Percentiles rank a stretch among this genome's conserved stretches.
These are phyloP conservation scores for Enteromius trimaculatus DNA, from an alignment of 2,797 vertebrate genomes.

Conservation along the genomic window DNA sequence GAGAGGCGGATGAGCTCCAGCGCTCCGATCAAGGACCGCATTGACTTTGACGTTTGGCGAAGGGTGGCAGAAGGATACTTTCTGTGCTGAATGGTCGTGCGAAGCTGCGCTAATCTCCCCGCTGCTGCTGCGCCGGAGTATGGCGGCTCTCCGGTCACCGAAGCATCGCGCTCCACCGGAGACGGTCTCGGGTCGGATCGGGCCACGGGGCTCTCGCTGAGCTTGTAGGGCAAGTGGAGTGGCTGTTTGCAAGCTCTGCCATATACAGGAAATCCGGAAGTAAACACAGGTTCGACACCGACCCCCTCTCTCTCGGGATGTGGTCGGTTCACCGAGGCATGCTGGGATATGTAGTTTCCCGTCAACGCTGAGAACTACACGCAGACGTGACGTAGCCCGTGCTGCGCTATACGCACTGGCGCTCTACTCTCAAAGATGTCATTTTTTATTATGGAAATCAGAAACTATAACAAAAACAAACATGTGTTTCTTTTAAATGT, in stretches of 20 bases:
- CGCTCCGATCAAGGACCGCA: constrained; percentile 54
- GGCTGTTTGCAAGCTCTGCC: constrained; percentile 58
- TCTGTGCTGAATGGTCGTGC: constrained; percentile 26
- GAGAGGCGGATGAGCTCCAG: constrained; percentile 55
- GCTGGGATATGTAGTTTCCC: constrained; percentile 60
- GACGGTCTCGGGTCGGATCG: constrained; percentile 19
- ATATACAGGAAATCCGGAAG: constrained; percentile 78
- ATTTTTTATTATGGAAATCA: no score
- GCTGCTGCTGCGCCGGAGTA: constrained; percentile 23
- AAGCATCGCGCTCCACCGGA: not conserved
- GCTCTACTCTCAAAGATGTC: not conserved
- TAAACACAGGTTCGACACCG: constrained; percentile 77
- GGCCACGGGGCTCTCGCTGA: constrained; percentile 56
- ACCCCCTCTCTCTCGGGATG: constrained; percentile 59
- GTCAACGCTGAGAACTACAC: not conserved
- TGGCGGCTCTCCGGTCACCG: constrained; percentile 32
- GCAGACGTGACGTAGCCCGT: not conserved
- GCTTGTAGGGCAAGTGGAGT: constrained; percentile 54
- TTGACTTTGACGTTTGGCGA: constrained; percentile 64
- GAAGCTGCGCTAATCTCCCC: constrained; percentile 28
- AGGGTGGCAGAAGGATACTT: constrained; percentile 50
- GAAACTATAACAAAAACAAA: no score
- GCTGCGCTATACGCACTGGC: not conserved
- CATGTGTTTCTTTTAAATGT: no score
- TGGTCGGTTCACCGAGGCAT: constrained; percentile 53